Evolutionary conservation across 2,113 vertebrate genomes (phyloP).

Genomic region (Orycteropus afer): DNA sequence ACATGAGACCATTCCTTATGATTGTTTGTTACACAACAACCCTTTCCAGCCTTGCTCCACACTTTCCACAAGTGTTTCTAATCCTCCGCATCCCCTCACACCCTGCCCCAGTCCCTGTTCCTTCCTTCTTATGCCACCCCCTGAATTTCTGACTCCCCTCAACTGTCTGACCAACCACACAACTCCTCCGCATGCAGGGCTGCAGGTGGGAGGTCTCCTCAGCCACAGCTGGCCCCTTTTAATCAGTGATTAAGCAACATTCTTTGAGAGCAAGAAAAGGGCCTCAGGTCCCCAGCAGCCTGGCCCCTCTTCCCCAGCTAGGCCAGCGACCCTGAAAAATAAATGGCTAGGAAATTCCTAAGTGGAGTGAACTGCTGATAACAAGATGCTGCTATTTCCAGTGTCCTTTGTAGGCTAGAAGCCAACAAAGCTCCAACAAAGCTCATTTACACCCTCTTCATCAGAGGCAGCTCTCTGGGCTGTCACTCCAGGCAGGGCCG

Average conservation of each 20-base stretch:
- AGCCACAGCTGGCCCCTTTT: not conserved
- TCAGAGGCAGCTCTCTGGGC: not conserved
- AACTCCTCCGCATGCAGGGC: not conserved
- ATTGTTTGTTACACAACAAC: not conserved
- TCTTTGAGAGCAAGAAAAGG: not conserved
- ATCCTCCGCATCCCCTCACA: not conserved
- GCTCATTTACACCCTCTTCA: not conserved
- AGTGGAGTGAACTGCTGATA: not conserved
- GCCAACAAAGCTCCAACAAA: not conserved
- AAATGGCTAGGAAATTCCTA: not conserved
- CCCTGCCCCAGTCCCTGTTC: not conserved
- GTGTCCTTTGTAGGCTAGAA: not conserved
- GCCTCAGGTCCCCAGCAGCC: not conserved
- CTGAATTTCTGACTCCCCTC: slow-evolving; percentile 41
- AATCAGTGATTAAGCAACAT: slow-evolving; percentile 31
- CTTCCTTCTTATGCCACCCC: slow-evolving; percentile 19
- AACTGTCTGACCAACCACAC: not conserved
- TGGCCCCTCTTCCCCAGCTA: not conserved
- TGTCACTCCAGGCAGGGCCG: not conserved
- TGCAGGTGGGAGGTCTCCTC: not conserved
- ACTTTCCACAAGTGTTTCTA: not conserved
- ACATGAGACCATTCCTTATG: rapidly evolving
- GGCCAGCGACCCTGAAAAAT: not conserved
- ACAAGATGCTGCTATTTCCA: not conserved
- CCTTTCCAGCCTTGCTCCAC: not conserved